Evolutionary conservation across 2,888 invertebrate genomes (phyloP), one percentile per base, ranked within the genome.

Genomic region (Nemotelus pantherinus): DNA sequence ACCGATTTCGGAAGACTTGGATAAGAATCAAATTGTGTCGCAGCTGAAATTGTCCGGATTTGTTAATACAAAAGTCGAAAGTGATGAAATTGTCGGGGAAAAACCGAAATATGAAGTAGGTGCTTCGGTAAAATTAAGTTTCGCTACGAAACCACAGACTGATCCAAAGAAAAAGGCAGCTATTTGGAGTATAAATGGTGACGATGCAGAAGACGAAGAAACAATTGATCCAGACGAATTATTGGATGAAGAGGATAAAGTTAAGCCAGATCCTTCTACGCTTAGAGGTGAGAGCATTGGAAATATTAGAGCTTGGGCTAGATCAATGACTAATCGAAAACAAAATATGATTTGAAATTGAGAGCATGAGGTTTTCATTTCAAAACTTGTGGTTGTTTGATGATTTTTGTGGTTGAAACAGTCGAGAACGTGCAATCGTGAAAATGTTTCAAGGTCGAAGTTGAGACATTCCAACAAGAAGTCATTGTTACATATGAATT

Each of bases 171-270:
- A 81, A 2, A 81, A 83, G 47, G 83, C 88, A 3, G 86, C 88
- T 55, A 90, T 93, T 2, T 97, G 97, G 96, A 94, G 94, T 85
- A 85, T 96, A 65, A 92, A 93, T 39, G 60, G 60, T 79, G 90
- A 90, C 80, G 92, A 92, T 7, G 90, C 91, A 75, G 88, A 88
- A 72, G 90, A 92, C 79, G 93, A 93, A 82, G 93, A 94, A 79
- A 88, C 92, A 47, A 95, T 98, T 81, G 94, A 98, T 87, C 94
- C 95, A 79, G 94, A 97, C 86, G 92, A 93, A 81, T 89, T 99
- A 47, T 88, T 99, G 39, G 96, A 97, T 87, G 96, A 95, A 83
- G 93, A 93, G 79, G 98, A 99, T 86, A 90, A 95, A 80, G 91
- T 92, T 82, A 96, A 94, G 87, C 99, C 99, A 2, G 93, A 95